Percentiles rank a stretch among this genome's conserved stretches.
Evolutionary conservation across 1,140 invertebrate genomes (phyloP).

Genomic region (Drosophila melanica): DNA sequence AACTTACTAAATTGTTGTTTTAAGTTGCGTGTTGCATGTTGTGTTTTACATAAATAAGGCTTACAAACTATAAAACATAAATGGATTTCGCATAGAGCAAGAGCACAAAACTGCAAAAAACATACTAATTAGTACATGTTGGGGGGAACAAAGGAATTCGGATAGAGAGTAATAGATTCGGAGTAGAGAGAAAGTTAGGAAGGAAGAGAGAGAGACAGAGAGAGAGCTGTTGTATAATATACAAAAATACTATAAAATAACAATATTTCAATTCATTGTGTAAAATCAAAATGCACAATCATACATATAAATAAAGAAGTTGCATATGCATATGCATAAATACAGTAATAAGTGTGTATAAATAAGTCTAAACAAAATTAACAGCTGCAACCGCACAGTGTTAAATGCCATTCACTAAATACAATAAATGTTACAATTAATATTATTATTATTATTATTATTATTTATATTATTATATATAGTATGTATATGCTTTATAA

Average conservation of each 20-base stretch:
- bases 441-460: conserved; percentile 41
- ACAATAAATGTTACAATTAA: conserved; percentile 62
- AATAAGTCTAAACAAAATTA: conserved; percentile 77
- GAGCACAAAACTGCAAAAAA: conserved; percentile 39
- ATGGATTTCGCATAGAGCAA: conserved; percentile 65
- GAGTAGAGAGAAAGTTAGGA: conserved; percentile 18
- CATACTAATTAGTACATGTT: neutral
- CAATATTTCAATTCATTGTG: conserved; percentile 49
- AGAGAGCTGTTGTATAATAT: conserved; percentile 42
- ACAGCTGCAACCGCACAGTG: conserved; percentile 64
- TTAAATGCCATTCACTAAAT: conserved; percentile 80
- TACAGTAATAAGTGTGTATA: conserved; percentile 49
- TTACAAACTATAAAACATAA: conserved; percentile 82
- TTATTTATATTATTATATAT: conserved; percentile 41
- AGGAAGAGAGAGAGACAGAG: conserved; percentile 23
- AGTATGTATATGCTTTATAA: conserved; percentile 58
- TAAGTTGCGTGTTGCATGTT: conserved; percentile 43
- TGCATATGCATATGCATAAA: conserved; percentile 49
- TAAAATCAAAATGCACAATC: conserved; percentile 50
- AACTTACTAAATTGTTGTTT: conserved; percentile 71
- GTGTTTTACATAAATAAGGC: conserved; percentile 68
- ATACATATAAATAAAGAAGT: conserved; percentile 46
- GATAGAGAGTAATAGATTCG: conserved; percentile 25
- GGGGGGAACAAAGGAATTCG: conserved; percentile 22
- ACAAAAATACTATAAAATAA: conserved; percentile 55